Evolutionary conservation across 2,113 vertebrate genomes (phyloP), one percentile per base, ranked within the genome.

Genomic region (Aphyosemion australe): DNA sequence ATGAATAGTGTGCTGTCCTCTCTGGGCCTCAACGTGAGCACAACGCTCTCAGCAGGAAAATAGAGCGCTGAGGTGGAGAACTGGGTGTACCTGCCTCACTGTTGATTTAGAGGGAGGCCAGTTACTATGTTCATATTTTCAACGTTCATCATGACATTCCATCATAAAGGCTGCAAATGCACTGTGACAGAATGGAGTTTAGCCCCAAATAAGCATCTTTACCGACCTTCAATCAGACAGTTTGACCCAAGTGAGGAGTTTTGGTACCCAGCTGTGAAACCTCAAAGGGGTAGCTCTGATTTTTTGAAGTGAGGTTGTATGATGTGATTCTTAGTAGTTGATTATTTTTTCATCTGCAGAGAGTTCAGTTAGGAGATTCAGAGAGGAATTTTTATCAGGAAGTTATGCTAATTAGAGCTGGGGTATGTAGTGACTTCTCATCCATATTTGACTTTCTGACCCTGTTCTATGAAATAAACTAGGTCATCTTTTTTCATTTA

Each of bases 21-120:
- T 58, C 32, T 58, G 61, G 68, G 74, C 60, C 61, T 34, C 39
- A 54, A 59, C 5, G 1, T 43, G 39, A 68, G 59, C 41, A 54
- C 48, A 41, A 12, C 10, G 63, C 58, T 61, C 15, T 45, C 65
- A 31, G 26, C 58, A 58, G 52, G 26, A 43, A 32, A 65, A 58
- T n/a, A 39, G 46, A 69, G 49, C 42, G 63, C 59, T 1, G 43
- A 69, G 42, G 60, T 45, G 81, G 70, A 77, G 59, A 67, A 73
- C 68, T 65, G 65, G 15, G 72, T 69, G 26, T 26, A 2, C 26
- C 26, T 26, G 42, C 47, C 34, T 4, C 9, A 8, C 62, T 83
- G 80, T 81, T 84, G 80, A 72, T 77, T 86, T 56, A 80, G 68
- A 69, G 70, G 68, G 53, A 74, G 61, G 54, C 57, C 55, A 39